Conservation (phyloP, 2,888 invertebrate genomes). For the Agrilus mali region DNA sequence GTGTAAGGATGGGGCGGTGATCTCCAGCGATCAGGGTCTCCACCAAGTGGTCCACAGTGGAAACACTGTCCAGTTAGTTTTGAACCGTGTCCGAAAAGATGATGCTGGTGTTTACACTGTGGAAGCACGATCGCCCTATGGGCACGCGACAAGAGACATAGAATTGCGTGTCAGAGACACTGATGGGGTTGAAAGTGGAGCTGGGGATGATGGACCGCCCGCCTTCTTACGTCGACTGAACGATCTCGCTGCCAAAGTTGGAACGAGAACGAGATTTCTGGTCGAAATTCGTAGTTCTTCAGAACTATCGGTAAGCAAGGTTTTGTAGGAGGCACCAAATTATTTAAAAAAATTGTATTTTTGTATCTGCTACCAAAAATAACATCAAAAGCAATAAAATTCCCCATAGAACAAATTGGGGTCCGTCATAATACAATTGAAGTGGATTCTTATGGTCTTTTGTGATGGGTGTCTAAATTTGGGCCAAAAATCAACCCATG, state of each 20-base stretch:
- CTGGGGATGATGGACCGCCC: slow-evolving; percentile 61
- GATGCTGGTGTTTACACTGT: slow-evolving; percentile 68
- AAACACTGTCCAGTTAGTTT: slow-evolving; percentile 59
- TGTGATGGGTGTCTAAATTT: too few relatives aligned
- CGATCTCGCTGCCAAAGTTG: slow-evolving; percentile 82
- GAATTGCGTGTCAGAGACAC: slow-evolving; percentile 44
- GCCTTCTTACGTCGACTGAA: slow-evolving; percentile 71
- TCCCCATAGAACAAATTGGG: too few relatives aligned
- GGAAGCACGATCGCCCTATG: slow-evolving; percentile 47
- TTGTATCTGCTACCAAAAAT: too few relatives aligned
- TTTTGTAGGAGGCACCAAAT: neutral
- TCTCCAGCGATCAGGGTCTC: too few relatives aligned
- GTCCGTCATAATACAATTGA: too few relatives aligned
- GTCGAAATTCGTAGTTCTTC: slow-evolving; percentile 68
- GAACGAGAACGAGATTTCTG: slow-evolving; percentile 71
- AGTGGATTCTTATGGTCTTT: too few relatives aligned
- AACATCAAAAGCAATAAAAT: neutral
- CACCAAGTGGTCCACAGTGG: slow-evolving; percentile 18
- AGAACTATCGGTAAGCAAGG: slow-evolving; percentile 55
- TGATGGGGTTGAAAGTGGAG: slow-evolving; percentile 19
- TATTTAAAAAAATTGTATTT: too few relatives aligned
- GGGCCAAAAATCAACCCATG: too few relatives aligned
- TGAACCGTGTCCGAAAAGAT: slow-evolving; percentile 58
- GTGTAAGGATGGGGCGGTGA: too few relatives aligned
- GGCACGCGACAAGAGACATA: slow-evolving; percentile 39